These are phyloP conservation scores for Lasioglossum leucozonium DNA, from an alignment of 2,888 invertebrate species.

Conservation along the genomic window DNA sequence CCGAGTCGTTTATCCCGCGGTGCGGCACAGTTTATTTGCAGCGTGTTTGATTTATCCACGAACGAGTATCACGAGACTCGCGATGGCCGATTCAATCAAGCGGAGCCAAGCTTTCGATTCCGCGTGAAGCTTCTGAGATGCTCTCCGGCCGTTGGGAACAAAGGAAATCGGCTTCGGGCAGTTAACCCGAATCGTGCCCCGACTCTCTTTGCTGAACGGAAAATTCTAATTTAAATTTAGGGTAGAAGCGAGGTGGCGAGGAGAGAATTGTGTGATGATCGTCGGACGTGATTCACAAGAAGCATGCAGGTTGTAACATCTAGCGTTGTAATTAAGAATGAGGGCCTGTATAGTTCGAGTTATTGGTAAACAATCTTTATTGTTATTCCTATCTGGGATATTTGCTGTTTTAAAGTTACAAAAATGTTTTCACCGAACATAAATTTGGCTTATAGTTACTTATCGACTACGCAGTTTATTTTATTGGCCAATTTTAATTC, in stretches of 20 bases:
- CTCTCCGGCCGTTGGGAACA: not conserved
- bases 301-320: no score
- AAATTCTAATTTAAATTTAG: not conserved
- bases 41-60: constrained; percentile 42
- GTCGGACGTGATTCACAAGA: not conserved
- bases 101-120: not conserved
- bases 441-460: no score
- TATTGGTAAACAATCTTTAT: no score
- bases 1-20: constrained; percentile 32
- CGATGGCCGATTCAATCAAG: not conserved
- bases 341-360: no score
- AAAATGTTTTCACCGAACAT: no score
- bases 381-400: no score
- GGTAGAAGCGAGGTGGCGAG: not conserved
- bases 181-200: constrained; percentile 8
- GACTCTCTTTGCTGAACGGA: not conserved
- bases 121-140: not conserved
- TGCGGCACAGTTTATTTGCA: constrained; percentile 42
- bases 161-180: not conserved
- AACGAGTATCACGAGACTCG: not conserved
- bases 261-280: not conserved
- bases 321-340: no score
- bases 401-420: no score
- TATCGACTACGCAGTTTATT: no score
- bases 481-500: no score